Evolutionary conservation across 2,888 invertebrate species (phyloP).

Genomic region (Electrophaes corylata): DNA sequence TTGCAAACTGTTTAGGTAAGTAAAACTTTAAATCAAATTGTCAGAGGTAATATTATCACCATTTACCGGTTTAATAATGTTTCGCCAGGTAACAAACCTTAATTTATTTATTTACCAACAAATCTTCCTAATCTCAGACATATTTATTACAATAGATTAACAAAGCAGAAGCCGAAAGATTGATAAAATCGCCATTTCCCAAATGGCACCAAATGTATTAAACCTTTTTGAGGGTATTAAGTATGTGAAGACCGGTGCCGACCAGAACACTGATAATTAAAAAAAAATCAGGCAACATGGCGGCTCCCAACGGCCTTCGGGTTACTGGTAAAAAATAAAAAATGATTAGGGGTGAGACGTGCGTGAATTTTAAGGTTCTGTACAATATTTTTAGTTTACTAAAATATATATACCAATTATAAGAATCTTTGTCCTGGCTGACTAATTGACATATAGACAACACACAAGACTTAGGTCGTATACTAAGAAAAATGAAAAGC

Average conservation of each 20-base stretch:
- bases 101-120: constrained; percentile 23
- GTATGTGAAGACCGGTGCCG: constrained; percentile 33
- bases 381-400: not conserved
- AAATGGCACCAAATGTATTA: constrained; percentile 35
- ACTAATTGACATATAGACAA: no score
- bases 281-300: constrained; percentile 71
- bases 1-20: no score
- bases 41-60: not conserved
- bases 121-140: constrained; percentile 22
- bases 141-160: constrained; percentile 33
- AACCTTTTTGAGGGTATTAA: constrained; percentile 30
- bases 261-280: constrained; percentile 57
- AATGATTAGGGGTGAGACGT: constrained; percentile 29
- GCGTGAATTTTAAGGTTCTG: not conserved
- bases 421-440: no score
- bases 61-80: constrained; percentile 2
- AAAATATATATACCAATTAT: no score
- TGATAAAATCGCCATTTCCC: constrained; percentile 37
- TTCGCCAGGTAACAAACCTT: not conserved
- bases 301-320: constrained; percentile 64
- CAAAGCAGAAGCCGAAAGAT: constrained; percentile 26
- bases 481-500: no score
- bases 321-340: constrained; percentile 57
- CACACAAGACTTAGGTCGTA: no score
- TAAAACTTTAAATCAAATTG: not conserved